Evolutionary conservation across 2,888 invertebrate genomes (phyloP), one percentile per base, ranked within the genome.

Genomic region (Mythimna impura): DNA sequence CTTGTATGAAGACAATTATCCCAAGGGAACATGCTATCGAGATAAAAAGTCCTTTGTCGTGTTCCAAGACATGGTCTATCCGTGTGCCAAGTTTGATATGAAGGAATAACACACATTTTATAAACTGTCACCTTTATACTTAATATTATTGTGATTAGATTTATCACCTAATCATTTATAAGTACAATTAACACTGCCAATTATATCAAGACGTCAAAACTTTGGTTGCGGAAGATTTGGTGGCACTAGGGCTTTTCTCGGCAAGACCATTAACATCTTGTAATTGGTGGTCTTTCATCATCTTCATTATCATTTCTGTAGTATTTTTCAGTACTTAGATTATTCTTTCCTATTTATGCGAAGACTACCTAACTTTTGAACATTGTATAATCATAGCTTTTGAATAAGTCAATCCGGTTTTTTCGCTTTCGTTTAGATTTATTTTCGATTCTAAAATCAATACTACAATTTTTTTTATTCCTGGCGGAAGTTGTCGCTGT

Each of bases 151-250:
- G 47, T 20, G 17, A 17, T 20, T 7, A 47, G 20, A 17, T 47
- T 17, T 5, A 1, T 10, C 40, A 47, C 12, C 43, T 12, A 3
- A 12, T 43, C 43, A 43, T 40, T 25, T 2, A 25, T 40, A 9
- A 50, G 57, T 66, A 50, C 43, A 58, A 30, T 43, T 22, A 36
- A 73, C 62, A 73, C 73, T 47, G 61, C n/a, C n/a, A 60, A n/a
- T 52, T 34, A 30, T 63, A 63, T 47, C 6, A 8, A 64, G 22
- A 47, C 14, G 4, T 43, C 14, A 50, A 52, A 52, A n/a, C 2
- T 20, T n/a, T 17, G 17, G 6, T n/a, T 50, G 22, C 50, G 40
- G 40, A 36, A 50, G 43, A 43, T 34, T 36, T 20, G 10, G 34
- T n/a, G 40, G 3, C 5, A 4, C 17, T 40, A 30, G 20, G 2